phyloP scores from a whole-genome alignment of 2,888 invertebrate species.

The Crocallis elinguaria region DNA sequence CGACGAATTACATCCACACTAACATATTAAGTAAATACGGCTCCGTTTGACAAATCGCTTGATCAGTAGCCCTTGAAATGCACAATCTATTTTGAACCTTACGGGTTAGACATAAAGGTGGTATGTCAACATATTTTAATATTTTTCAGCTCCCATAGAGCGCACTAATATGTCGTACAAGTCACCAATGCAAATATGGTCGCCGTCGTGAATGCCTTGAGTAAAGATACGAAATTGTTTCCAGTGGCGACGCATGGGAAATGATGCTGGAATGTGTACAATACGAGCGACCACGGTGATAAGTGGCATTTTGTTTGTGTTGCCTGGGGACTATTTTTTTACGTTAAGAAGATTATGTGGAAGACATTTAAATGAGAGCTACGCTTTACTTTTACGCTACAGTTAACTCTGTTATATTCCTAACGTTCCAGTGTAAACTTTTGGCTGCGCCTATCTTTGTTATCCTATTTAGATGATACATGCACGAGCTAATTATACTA shows the following conservation, averaged over 20 bases:
- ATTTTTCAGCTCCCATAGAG: conserved; percentile 59
- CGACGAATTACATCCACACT: conserved; percentile 66
- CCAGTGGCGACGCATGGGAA: conserved; percentile 73
- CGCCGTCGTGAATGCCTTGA: conserved; percentile 75
- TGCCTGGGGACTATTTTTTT: conserved; percentile 25
- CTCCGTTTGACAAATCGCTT: conserved; percentile 63
- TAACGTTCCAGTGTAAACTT: too few species aligned
- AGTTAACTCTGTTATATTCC: too few species aligned
- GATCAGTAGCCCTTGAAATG: conserved; percentile 58
- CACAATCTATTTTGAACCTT: conserved; percentile 34
- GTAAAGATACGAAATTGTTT: conserved; percentile 82
- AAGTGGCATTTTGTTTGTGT: conserved; percentile 37
- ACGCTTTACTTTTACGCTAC: too few species aligned
- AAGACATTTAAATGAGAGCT: conserved; percentile 1
- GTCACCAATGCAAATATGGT: conserved; percentile 81
- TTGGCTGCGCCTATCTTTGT: too few species aligned
- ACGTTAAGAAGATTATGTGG: conserved; percentile 14
- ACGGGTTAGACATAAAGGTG: conserved; percentile 24
- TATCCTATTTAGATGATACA: too few species aligned
- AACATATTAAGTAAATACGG: conserved; percentile 74
- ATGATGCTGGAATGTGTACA: conserved; percentile 42
- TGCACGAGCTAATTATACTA: too few species aligned
- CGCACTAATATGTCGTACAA: conserved; percentile 78
- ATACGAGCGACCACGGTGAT: conserved; percentile 31
- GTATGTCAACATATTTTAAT: conserved; percentile 44